These are phyloP conservation scores for Pomacea maculata DNA, from an alignment of 1,140 invertebrate genomes.

Conservation along the genomic window DNA sequence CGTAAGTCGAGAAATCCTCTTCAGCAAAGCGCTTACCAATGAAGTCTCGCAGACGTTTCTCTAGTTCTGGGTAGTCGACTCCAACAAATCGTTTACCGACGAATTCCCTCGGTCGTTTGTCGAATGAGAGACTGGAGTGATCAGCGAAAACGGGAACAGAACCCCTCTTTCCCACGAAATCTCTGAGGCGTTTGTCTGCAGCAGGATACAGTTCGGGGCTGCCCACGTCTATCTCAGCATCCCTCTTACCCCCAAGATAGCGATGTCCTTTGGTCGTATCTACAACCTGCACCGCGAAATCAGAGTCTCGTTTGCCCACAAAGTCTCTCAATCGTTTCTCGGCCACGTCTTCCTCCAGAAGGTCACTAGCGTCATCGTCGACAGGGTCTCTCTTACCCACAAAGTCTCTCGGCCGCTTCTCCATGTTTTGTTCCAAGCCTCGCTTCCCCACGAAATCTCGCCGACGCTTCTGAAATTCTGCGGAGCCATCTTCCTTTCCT, in stretches of 20 bases:
- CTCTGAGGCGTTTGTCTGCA: no score
- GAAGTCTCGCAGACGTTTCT: slow-evolving; percentile 15
- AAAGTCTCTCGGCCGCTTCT: slow-evolving; percentile 10
- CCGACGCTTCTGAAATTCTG: neutral
- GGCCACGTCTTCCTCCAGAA: neutral
- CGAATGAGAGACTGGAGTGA: neutral
- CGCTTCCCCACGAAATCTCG: neutral
- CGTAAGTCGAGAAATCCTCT: no score
- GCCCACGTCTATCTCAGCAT: neutral
- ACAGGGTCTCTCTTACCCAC: slow-evolving; percentile 6
- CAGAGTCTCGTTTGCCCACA: neutral
- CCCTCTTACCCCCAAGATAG: slow-evolving; percentile 9
- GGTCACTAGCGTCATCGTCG: no score
- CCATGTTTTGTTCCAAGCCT: neutral
- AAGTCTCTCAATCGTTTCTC: slow-evolving; percentile 13
- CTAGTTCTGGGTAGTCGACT: neutral
- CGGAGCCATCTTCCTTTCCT: neutral
- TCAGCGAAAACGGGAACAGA: no score
- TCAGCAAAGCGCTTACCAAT: neutral
- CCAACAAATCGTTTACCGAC: neutral
- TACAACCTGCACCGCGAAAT: neutral
- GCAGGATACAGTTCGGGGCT: no score
- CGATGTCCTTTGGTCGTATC: neutral
- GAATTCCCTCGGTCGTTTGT: slow-evolving; percentile 13
- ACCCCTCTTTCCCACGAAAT: no score